These are phyloP conservation scores for Drosophila melanosoma DNA, from an alignment of 2,888 invertebrate genomes.

Conservation along the genomic window DNA sequence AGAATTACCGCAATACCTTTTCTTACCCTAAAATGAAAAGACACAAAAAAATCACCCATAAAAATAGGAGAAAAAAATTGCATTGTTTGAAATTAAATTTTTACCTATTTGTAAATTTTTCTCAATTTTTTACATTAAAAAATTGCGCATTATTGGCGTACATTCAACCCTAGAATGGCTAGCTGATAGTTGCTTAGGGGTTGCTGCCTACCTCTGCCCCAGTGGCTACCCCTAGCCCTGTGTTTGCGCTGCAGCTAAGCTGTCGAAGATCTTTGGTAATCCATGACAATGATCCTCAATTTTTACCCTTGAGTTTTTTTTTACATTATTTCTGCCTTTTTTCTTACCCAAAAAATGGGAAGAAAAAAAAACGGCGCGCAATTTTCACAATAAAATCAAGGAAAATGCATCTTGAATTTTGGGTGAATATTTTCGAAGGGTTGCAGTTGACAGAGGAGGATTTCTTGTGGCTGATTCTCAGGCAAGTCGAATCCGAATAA, in stretches of 20 bases:
- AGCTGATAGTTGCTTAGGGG: constrained; percentile 2
- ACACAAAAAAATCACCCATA: constrained; percentile 54
- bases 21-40: constrained; percentile 50
- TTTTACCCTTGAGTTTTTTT: constrained; percentile 72
- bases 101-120: constrained; percentile 57
- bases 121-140: constrained; percentile 67
- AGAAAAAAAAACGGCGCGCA: constrained; percentile 43
- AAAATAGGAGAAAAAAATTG: constrained; percentile 54
- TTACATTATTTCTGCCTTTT: constrained; percentile 38
- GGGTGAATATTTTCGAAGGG: constrained; percentile 58
- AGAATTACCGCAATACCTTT: constrained; percentile 29
- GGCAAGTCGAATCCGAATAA: constrained; percentile 71
- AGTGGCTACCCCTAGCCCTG: constrained; percentile 17
- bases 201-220: constrained; percentile 25
- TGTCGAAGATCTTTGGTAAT: constrained; percentile 76
- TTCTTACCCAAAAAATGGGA: constrained; percentile 52
- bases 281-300: constrained; percentile 76
- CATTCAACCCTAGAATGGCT: constrained; percentile 40
- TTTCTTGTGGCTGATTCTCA: constrained; percentile 67
- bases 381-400: constrained; percentile 53
- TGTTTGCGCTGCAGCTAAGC: constrained; percentile 68
- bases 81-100: constrained; percentile 49
- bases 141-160: constrained; percentile 73
- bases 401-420: constrained; percentile 62
- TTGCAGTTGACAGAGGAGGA: constrained; percentile 66